These are phyloP conservation scores for Cassiopea xamachana DNA, from an alignment of 30 jellyfish, hydroid and myxozoan species.

Conservation along the genomic window DNA sequence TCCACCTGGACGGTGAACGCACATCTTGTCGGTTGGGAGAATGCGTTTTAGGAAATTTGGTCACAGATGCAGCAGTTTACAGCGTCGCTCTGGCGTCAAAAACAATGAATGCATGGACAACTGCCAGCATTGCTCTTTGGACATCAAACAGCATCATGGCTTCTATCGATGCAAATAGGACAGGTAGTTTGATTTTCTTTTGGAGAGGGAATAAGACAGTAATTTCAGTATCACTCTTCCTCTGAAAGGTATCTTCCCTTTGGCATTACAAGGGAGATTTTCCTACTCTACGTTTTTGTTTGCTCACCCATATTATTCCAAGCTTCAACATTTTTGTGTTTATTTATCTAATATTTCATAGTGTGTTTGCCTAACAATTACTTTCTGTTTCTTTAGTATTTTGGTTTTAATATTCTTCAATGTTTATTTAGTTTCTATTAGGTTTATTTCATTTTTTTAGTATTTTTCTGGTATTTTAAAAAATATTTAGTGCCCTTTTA, in stretches of 20 bases:
- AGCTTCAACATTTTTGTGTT: neutral
- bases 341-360: neutral
- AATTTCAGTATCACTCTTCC: no score
- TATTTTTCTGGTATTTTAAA: no score
- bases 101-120: slow-evolving; percentile 63
- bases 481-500: no score
- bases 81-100: slow-evolving; percentile 17
- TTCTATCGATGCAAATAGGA: slow-evolving; percentile 56
- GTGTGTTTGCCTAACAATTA: no score
- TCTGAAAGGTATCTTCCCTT: no score
- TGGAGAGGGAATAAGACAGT: neutral
- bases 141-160: slow-evolving; percentile 84
- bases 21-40: slow-evolving; percentile 74
- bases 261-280: neutral
- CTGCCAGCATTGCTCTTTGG: slow-evolving; percentile 79
- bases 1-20: slow-evolving; percentile 71
- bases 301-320: neutral
- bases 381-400: no score
- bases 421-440: no score
- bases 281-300: neutral
- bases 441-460: no score
- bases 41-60: slow-evolving; percentile 78
- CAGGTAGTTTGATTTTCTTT: slow-evolving; percentile 14
- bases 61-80: slow-evolving; percentile 81
- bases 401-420: no score